A percentile compares a stretch with the other conserved stretches of the same genome.
Evolutionary conservation across 2,888 invertebrate species (phyloP).

Genomic region (Scaptomyza polygonia): DNA sequence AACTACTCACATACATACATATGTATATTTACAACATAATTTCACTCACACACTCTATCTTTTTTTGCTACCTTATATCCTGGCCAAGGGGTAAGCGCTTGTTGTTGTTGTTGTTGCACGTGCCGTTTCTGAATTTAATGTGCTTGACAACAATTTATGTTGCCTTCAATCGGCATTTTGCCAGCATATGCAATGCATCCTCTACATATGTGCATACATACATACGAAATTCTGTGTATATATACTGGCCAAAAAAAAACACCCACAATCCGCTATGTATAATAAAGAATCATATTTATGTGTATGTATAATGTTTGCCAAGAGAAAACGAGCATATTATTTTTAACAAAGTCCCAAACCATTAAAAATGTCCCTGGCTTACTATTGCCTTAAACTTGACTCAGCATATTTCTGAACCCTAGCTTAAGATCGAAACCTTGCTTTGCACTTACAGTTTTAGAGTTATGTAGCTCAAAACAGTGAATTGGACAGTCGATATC

Average conservation of each 20-base stretch:
- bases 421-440: too few species aligned
- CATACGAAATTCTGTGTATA: slow-evolving; percentile 16
- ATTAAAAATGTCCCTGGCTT: background rate
- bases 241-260: slow-evolving; percentile 45
- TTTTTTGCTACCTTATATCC: slow-evolving; percentile 12
- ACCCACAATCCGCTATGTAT: slow-evolving; percentile 6
- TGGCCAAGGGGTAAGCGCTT: slow-evolving; percentile 22
- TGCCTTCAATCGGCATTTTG: slow-evolving; percentile 15
- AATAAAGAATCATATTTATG: slow-evolving; percentile 44
- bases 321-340: background rate
- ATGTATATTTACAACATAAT: slow-evolving; percentile 12
- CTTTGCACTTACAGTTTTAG: background rate
- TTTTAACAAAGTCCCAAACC: background rate
- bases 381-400: background rate
- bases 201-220: background rate
- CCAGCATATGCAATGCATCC: slow-evolving; percentile 46
- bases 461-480: background rate
- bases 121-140: slow-evolving; percentile 70
- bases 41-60: slow-evolving; percentile 4
- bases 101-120: slow-evolving; percentile 62
- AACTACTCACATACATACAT: slow-evolving; percentile 66
- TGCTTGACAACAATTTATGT: slow-evolving; percentile 71
- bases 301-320: background rate
- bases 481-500: background rate
- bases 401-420: background rate